phyloP scores from a whole-genome alignment of 2,797 vertebrate genomes.

The Setipinna tenuifilis region DNA sequence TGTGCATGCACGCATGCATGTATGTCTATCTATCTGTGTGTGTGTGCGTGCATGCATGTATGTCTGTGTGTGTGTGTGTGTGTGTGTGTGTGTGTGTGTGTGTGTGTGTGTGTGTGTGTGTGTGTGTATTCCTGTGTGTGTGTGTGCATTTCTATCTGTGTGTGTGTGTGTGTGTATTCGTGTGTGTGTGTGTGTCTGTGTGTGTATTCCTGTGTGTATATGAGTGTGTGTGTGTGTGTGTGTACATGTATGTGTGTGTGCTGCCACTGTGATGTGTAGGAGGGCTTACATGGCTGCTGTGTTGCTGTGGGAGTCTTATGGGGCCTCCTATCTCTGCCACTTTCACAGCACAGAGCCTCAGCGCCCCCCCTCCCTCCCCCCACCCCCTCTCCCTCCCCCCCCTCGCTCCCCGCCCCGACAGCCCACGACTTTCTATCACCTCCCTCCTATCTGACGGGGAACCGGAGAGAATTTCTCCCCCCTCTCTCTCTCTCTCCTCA shows the following conservation, averaged over 20 bases:
- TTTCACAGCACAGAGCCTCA: not conserved
- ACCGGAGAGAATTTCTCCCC: not conserved
- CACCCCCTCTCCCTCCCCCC: not conserved
- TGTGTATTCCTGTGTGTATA: not conserved
- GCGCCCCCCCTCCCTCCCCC: no score
- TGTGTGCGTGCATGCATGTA: not conserved
- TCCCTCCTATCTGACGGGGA: not conserved
- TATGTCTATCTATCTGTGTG: not conserved
- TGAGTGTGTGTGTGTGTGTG: not conserved
- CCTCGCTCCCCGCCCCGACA: not conserved
- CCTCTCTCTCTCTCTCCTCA: not conserved
- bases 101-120: not conserved
- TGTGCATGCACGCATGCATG: not conserved
- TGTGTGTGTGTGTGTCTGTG: not conserved
- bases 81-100: conserved; percentile 4
- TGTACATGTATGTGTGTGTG: not conserved
- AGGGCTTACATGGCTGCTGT: not conserved
- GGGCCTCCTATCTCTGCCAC: not conserved
- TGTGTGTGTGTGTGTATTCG: not conserved
- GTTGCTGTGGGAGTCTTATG: not conserved
- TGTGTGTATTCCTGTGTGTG: not conserved
- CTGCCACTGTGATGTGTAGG: not conserved
- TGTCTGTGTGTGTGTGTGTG: not conserved
- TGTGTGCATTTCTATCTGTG: not conserved
- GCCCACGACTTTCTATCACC: not conserved